A percentile compares a stretch with the other conserved stretches of the same genome.
Evolutionary conservation across 1,140 invertebrate genomes (phyloP).

Genomic region (Cheumatopsyche charites): DNA sequence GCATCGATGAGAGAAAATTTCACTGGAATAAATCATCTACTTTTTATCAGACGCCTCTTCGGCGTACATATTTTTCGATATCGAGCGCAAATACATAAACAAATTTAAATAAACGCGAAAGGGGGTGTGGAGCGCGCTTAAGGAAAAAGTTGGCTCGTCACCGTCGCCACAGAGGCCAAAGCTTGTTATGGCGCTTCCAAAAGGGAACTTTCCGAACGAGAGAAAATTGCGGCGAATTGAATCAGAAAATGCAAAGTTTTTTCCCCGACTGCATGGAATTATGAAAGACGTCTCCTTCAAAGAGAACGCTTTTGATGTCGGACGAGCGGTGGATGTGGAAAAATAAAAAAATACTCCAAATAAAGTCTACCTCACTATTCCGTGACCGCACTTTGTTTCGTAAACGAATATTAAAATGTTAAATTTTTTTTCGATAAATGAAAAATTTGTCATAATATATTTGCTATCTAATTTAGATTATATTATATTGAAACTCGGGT

Average conservation of each 20-base stretch:
- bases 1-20: too few relatives aligned
- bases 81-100: neutral
- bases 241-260: constrained; percentile 44
- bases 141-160: constrained; percentile 15
- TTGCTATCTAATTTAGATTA: too few relatives aligned
- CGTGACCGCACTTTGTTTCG: too few relatives aligned
- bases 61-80: too few relatives aligned
- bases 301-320: constrained; percentile 13
- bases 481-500: too few relatives aligned
- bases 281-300: constrained; percentile 21
- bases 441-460: too few relatives aligned
- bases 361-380: too few relatives aligned
- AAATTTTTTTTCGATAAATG: too few relatives aligned
- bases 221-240: constrained; percentile 43
- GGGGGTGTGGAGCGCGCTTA: neutral
- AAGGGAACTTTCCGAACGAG: constrained; percentile 33
- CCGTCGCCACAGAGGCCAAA: constrained; percentile 9
- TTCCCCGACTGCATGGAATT: constrained; percentile 32
- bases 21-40: too few relatives aligned
- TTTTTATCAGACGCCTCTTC: too few relatives aligned
- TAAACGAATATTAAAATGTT: too few relatives aligned
- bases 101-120: neutral
- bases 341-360: neutral
- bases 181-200: constrained; percentile 34
- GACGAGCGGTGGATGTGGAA: neutral